These are phyloP conservation scores for Argyresthia albistria DNA, from an alignment of 2,888 invertebrate species.

Conservation along the genomic window DNA sequence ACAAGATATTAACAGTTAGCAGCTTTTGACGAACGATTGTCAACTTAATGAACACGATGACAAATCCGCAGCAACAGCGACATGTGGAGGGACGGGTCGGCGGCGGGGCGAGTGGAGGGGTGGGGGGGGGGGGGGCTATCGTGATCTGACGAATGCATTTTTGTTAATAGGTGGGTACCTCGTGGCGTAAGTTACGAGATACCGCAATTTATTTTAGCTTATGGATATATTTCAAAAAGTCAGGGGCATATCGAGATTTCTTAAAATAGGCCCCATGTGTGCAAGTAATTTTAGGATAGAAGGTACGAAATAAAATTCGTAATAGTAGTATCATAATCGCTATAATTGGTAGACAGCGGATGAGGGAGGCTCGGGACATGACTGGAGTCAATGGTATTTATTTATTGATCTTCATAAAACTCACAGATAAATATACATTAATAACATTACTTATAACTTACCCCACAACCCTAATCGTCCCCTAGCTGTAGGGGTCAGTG, in stretches of 20 bases:
- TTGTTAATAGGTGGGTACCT: constrained; percentile 43
- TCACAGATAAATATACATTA: no score
- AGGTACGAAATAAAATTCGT: no score
- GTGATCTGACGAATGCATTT: constrained; percentile 45
- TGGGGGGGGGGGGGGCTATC: constrained; percentile 29
- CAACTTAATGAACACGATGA: neutral
- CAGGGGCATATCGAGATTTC: no score
- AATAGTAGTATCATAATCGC: no score
- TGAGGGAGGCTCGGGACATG: neutral
- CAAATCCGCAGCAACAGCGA: neutral
- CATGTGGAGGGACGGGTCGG: no score
- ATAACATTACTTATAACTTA: constrained; percentile 25
- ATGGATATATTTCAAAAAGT: neutral
- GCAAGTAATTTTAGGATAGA: no score
- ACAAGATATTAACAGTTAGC: no score
- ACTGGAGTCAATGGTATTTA: no score
- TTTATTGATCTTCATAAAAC: no score
- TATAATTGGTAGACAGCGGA: neutral
- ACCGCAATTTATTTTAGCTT: neutral
- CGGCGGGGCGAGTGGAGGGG: no score
- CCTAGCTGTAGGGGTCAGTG: constrained; percentile 44
- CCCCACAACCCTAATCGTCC: constrained; percentile 20
- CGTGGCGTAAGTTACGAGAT: constrained; percentile 1
- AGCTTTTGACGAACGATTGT: neutral
- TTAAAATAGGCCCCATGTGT: no score